Evolutionary conservation across 2,888 invertebrate genomes (phyloP).

Genomic region (Lasioglossum lativentre): DNA sequence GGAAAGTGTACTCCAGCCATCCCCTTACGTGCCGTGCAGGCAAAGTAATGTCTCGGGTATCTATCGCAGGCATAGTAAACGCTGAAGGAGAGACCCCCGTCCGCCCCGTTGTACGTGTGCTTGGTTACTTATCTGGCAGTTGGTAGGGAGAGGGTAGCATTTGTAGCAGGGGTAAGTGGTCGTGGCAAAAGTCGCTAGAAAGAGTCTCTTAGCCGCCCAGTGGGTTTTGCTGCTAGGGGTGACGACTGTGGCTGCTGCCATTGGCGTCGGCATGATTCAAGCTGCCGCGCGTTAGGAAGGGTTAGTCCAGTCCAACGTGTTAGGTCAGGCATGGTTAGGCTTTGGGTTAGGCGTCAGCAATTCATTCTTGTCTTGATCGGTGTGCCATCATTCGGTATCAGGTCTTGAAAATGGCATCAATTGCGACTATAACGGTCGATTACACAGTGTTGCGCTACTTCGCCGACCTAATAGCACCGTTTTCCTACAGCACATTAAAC

Average conservation of each 20-base stretch:
- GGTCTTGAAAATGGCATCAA: background rate
- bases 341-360: background rate
- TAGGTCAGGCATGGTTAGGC: too few relatives aligned
- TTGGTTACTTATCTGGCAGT: background rate
- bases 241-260: background rate
- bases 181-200: constrained; percentile 47
- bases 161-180: constrained; percentile 35
- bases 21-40: constrained; percentile 62
- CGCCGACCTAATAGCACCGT: background rate
- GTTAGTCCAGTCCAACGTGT: too few relatives aligned
- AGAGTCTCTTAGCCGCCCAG: constrained; percentile 24
- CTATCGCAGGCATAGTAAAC: constrained; percentile 66
- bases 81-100: constrained; percentile 44
- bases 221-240: background rate
- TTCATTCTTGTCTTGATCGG: background rate
- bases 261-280: background rate
- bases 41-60: constrained; percentile 69
- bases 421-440: background rate
- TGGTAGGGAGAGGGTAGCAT: background rate
- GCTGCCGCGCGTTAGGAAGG: too few relatives aligned
- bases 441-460: background rate
- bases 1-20: constrained; percentile 63
- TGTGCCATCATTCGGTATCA: background rate
- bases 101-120: constrained; percentile 27
- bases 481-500: background rate